Evolutionary conservation across 2,888 invertebrate species (phyloP).

Genomic region (Aphidius colemani): DNA sequence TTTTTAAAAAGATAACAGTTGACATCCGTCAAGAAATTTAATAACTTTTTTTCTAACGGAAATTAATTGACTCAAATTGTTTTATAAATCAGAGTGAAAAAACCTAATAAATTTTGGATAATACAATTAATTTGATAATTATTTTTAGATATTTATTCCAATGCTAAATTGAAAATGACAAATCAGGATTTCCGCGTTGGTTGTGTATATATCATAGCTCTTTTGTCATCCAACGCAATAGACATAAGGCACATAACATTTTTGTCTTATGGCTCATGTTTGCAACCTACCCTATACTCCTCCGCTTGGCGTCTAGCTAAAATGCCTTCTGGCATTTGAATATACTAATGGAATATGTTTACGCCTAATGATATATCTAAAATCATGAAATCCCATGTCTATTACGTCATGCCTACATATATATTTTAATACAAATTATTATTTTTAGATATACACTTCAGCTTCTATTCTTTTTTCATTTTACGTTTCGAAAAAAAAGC

Average conservation of each 20-base stretch:
- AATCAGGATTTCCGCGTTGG: slow-evolving; percentile 22
- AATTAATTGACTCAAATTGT: no score
- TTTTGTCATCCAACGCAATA: slow-evolving; percentile 23
- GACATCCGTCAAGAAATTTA: no score
- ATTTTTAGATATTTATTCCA: not conserved
- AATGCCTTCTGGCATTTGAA: no score
- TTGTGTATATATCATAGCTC: slow-evolving; percentile 5
- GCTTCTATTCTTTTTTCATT: no score
- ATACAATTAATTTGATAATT: not conserved
- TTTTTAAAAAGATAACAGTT: no score
- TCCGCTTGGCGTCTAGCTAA: slow-evolving; percentile 9
- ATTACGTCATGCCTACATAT: slow-evolving; percentile 13
- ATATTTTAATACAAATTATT: slow-evolving; percentile 8
- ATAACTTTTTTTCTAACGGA: no score
- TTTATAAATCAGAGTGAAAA: no score
- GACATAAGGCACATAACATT: not conserved
- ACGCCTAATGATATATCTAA: not conserved
- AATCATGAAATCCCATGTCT: slow-evolving; percentile 4
- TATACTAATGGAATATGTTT: no score
- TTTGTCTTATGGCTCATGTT: not conserved
- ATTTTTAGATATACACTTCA: no score
- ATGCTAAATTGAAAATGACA: not conserved
- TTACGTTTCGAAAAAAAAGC: no score
- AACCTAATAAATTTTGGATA: no score
- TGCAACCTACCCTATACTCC: slow-evolving; percentile 21